phyloP scores from a whole-genome alignment of 2,888 invertebrate genomes.

The Tetanocera ferruginea region DNA sequence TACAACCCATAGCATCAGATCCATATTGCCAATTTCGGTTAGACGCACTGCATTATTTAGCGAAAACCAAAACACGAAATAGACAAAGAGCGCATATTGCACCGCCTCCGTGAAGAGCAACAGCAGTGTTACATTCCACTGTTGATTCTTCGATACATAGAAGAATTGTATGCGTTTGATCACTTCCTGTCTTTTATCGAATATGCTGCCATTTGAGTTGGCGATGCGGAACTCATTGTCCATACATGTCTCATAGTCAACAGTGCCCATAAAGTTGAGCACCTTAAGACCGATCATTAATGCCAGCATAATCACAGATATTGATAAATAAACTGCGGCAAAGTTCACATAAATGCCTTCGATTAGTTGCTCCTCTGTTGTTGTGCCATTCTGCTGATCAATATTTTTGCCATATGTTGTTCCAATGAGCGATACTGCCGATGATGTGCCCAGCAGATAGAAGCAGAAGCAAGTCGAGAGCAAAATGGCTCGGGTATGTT shows the following conservation, averaged over 20 bases:
- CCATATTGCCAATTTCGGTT: conserved; percentile 53
- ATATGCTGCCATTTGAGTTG: conserved; percentile 64
- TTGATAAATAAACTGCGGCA: conserved; percentile 60
- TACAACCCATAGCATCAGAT: conserved; percentile 62
- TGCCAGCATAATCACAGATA: conserved; percentile 53
- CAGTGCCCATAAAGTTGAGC: conserved; percentile 57
- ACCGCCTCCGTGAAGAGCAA: conserved; percentile 62
- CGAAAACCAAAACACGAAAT: conserved; percentile 63
- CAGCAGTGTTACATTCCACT: conserved; percentile 62
- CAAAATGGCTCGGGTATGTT: conserved; percentile 57
- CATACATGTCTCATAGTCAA: conserved; percentile 62
- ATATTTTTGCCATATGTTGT: conserved; percentile 55
- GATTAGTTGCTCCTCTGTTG: conserved; percentile 50
- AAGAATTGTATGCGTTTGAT: conserved; percentile 64
- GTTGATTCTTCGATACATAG: conserved; percentile 64
- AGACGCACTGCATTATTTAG: conserved; percentile 59
- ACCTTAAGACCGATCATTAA: conserved; percentile 59
- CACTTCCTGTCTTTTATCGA: conserved; percentile 60
- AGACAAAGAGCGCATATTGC: conserved; percentile 63
- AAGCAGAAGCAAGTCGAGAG: conserved; percentile 59
- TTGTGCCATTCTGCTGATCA: conserved; percentile 41
- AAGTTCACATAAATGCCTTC: conserved; percentile 62
- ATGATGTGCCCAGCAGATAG: conserved; percentile 62
- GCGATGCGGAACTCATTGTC: conserved; percentile 64
- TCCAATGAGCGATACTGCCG: conserved; percentile 61